Base-by-base conservation (phyloP, 1,140 invertebrate genomes). In the Rhagoletis zephyria region DNA sequence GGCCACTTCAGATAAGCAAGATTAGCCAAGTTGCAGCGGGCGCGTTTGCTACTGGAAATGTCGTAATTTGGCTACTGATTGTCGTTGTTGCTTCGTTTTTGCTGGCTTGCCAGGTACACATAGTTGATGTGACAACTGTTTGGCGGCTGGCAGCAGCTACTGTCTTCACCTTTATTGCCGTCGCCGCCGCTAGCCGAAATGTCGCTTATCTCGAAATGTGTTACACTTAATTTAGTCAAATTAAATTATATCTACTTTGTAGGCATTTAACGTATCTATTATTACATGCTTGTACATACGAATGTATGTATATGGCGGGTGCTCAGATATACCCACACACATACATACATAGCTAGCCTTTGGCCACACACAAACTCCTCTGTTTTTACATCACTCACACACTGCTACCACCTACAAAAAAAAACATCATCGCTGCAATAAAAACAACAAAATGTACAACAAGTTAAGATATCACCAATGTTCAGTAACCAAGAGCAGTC, bases 171-270 rank as follows among this genome's bases (percentile, higher is more conserved):
- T 63, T 56, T 56, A 56, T 56, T 56, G 51, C 51, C 30, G 30
- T 30, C 30, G 30, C 30, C 30, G 30, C 61, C 9, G 45, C 6
- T 56, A 3, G 64, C 64, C 19, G 56, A 81, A 5, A n/a, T 81
- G 74, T 81, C 48, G 74, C 74, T 81, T 81, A 81, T 81, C 74
- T 51, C 48, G 16, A 48, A 81, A 59, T 56, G 74, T 81, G 74
- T 81, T 81, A 81, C 74, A 81, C 74, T 81, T 81, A 81, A 81
- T 81, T 81, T 56, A 81, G 74, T 81, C 74, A 81, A 81, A 81
- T 81, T 81, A 81, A 81, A 81, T 59, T 45, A 81, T 81, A n/a
- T 4, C 16, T 16, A 45, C 19, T 51, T 81, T 81, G 74, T 81
- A 56, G 74, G 6, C 74, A 56, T 81, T 74, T 81, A 81, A 81